Percentiles rank a stretch among this genome's conserved stretches.
These are phyloP conservation scores for Norana najaformis DNA, from an alignment of 2,888 invertebrate genomes.

Conservation along the genomic window DNA sequence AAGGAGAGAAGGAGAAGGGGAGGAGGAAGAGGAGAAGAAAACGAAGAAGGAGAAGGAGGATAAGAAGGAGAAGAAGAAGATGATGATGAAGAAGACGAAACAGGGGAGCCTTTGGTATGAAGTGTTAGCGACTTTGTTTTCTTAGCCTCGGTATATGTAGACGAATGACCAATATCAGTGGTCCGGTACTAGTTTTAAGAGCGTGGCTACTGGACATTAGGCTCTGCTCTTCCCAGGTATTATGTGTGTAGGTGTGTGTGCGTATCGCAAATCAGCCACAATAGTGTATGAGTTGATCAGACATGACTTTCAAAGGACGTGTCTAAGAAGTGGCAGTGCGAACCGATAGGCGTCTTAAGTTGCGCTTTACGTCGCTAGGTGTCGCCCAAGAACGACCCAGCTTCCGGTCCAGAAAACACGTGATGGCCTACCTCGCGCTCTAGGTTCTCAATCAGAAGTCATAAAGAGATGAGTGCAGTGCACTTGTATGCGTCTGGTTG, in stretches of 20 bases:
- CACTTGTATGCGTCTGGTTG: background rate
- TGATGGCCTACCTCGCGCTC: too few relatives aligned
- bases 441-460: too few relatives aligned
- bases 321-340: background rate
- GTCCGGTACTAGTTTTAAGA: background rate
- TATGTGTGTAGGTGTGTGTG: background rate
- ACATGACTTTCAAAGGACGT: background rate
- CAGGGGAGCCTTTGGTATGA: background rate
- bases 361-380: slow-evolving; percentile 2
- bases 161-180: background rate
- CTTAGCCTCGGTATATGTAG: background rate
- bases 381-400: background rate
- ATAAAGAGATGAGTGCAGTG: background rate
- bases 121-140: background rate
- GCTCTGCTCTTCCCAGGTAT: too few relatives aligned
- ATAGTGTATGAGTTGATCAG: background rate
- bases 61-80: too few relatives aligned
- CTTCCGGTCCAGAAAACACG: background rate
- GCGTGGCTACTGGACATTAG: background rate
- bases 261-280: background rate
- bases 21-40: too few relatives aligned
- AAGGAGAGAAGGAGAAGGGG: too few relatives aligned
- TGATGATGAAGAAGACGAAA: too few relatives aligned
- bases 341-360: background rate
- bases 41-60: too few relatives aligned